Evolutionary conservation across 2,888 invertebrate species (phyloP).

Genomic region (Polydrusus pterygomalis): DNA sequence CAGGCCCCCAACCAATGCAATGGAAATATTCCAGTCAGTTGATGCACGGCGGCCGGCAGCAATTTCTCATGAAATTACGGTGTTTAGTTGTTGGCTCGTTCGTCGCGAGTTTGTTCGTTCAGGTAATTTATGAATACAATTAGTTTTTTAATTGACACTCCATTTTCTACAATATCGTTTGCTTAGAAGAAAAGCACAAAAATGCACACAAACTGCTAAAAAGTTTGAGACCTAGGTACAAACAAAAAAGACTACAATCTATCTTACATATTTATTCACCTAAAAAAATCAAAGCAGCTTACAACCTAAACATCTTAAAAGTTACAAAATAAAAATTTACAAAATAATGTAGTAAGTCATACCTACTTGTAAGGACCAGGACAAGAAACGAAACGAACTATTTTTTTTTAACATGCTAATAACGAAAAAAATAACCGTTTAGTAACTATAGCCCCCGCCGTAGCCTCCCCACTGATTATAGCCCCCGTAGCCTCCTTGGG

Average conservation of each 20-base stretch:
- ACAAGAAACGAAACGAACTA: background rate
- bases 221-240: no score
- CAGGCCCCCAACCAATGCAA: no score
- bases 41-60: no score
- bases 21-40: no score
- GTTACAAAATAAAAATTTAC: conserved; percentile 35
- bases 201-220: no score
- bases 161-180: no score
- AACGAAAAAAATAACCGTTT: conserved; percentile 36
- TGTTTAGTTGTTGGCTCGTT: no score
- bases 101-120: no score
- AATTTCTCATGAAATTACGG: no score
- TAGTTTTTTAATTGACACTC: no score
- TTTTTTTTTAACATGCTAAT: background rate
- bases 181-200: no score
- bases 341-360: conserved; percentile 17
- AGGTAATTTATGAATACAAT: no score
- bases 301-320: conserved; percentile 24
- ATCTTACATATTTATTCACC: conserved; percentile 29
- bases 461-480: conserved; percentile 79
- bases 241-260: background rate
- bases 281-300: conserved; percentile 32
- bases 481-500: conserved; percentile 74
- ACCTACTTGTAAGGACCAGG: background rate
- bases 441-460: conserved; percentile 71